Evolutionary conservation across 2,888 invertebrate genomes (phyloP), one percentile per base, ranked within the genome.

Genomic region (Ophonus ardosiacus): DNA sequence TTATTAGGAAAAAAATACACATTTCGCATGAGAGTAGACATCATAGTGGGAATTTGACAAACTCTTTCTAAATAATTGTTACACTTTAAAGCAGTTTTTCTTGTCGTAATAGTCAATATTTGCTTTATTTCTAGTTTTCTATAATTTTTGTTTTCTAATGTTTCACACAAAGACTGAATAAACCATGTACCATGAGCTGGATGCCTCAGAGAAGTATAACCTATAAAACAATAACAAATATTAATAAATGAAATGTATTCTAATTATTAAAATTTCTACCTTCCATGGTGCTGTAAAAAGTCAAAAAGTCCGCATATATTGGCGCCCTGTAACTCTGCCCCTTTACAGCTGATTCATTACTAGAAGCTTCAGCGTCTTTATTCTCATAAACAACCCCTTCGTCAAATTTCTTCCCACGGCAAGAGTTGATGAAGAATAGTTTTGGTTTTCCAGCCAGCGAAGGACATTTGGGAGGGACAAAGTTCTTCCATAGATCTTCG

Each of bases 381-480:
- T 78, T 13, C 43, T 51, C 80, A 43, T 51, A 56, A 8, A 24
- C 51, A 17, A 7, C 13, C 4, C 81, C 81, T n/a, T 65, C 65
- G 59, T 81, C 81, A n/a, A 68, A 31, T 10, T 65, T 68, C 13
- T 68, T 81, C 13, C 81, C 81, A 6, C 81, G 68, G 56, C 81
- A 81, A 7, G 81, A 56, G 21, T 81, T 81, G 65, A 81, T 81
- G 57, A 81, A 68, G 43, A 81, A 81, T 17, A 81, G 40, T 68
- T 81, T 81, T 15, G 81, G 81, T 24, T 81, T 81, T 63, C 63
- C 63, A 18, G 63, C 81, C 18, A 81, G 40, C 4, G 63, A 15
- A 8, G 81, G 8, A 63, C 81, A 81, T 21, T 81, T 61, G 5
- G 59, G 8, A 38, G 81, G 81, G 10, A 38, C 15, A 21, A 81